A percentile compares a stretch with the other conserved stretches of the same genome.
Evolutionary conservation across 2,113 vertebrate species (phyloP).

Genomic region (Poecilia latipinna): DNA sequence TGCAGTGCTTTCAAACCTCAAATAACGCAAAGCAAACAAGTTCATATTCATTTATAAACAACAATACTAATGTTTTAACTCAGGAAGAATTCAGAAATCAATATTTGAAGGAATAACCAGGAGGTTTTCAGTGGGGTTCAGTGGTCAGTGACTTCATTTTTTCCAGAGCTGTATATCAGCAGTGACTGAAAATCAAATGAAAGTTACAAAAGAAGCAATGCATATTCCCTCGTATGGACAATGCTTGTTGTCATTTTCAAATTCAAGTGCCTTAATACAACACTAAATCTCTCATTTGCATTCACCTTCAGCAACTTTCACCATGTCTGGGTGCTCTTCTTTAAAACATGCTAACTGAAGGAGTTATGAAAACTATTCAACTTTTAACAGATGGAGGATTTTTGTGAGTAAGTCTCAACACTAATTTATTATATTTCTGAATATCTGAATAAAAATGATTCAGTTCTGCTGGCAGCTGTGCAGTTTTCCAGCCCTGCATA

Average conservation of each 20-base stretch:
- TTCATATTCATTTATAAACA: no score
- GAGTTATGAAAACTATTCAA: neutral
- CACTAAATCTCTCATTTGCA: neutral
- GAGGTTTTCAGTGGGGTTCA: no score
- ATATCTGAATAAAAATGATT: neutral
- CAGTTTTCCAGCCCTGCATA: neutral
- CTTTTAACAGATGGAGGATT: neutral
- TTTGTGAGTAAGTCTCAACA: neutral
- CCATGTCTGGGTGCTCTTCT: neutral
- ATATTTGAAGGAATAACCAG: no score
- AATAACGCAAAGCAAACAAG: no score
- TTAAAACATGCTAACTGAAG: neutral
- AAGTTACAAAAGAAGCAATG: neutral
- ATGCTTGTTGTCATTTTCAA: neutral
- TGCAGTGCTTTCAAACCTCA: no score
- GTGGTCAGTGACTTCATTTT: no score
- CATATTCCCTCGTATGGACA: neutral
- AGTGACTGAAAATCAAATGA: neutral
- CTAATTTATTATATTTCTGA: neutral
- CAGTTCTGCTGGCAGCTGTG: neutral
- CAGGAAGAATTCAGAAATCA: no score
- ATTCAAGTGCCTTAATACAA: neutral
- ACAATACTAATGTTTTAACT: no score
- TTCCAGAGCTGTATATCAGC: no score
- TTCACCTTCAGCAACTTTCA: neutral